These are phyloP conservation scores for Conus ventricosus DNA, from an alignment of 1,140 invertebrate species.

Conservation along the genomic window DNA sequence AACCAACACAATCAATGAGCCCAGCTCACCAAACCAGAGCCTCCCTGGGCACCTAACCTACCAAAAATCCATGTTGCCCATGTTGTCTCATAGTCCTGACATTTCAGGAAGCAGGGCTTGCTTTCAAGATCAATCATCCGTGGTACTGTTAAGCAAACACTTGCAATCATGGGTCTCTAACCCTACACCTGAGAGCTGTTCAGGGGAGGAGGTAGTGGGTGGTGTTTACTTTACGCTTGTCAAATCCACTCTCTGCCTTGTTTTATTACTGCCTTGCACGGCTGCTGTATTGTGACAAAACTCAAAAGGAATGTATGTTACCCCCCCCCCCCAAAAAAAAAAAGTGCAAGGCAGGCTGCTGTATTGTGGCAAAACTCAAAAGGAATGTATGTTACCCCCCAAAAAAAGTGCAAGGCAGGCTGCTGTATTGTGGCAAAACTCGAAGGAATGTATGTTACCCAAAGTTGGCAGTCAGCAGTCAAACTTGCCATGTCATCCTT, in stretches of 20 bases:
- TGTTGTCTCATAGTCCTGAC: not conserved
- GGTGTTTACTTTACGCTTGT: not conserved
- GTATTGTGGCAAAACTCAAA: too few relatives aligned
- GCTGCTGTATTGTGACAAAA: not conserved
- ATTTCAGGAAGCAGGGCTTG: not conserved
- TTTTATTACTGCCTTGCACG: not conserved
- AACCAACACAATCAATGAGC: not conserved
- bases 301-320: too few relatives aligned
- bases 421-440: too few relatives aligned
- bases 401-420: too few relatives aligned
- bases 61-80: not conserved
- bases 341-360: too few relatives aligned
- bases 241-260: not conserved
- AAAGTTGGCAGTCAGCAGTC: too few relatives aligned
- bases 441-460: too few relatives aligned
- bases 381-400: too few relatives aligned
- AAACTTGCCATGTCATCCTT: too few relatives aligned
- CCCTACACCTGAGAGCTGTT: not conserved
- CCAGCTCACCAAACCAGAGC: not conserved
- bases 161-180: not conserved
- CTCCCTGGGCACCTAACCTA: not conserved
- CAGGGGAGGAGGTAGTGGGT: not conserved
- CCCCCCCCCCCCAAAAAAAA: too few relatives aligned
- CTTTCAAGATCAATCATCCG: slow-evolving; percentile 3
- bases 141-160: not conserved